Base-by-base conservation (phyloP, 2,888 invertebrate species). In the Erebia palarica region DNA sequence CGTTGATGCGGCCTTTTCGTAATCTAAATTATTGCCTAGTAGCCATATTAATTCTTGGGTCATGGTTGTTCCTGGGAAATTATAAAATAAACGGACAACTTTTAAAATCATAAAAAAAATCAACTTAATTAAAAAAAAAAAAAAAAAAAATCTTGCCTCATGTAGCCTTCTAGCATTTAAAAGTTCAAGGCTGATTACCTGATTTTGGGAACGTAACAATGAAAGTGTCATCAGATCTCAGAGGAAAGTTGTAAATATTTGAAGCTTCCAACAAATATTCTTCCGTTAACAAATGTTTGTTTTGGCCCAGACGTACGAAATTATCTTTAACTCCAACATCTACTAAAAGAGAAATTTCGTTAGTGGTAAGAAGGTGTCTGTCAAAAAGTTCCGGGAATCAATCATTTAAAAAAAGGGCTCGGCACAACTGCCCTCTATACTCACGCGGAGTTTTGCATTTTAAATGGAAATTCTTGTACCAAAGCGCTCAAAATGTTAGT, bases 11-110 rank as follows among this genome's bases (percentile, higher is more conserved):
- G 96, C 96, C 65, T 85, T 93, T 47, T 94, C 87, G 78, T 95
- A 96, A 82, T 96, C 94, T 73, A 96, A 89, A 78, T 96, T 82
- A 80, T 96, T 96, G 1, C 94, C 94, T 14, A 96, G 77, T 70
- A 96, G 80, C 96, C 96, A 96, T 0, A 96, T 94, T 79, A 96
- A 84, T 83, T 96, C 96, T 80, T 96, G 96, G 0, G 95, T 95
- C 95, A 95, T 94, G 3, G 96, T 96, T 13, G 95, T 95, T 13
- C 95, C 94, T 94, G 76, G 11, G 77, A 80, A 5, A 51, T 53
- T 27, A 27, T 27, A 27, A 27, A 27, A 27, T 27, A 27, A 27
- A 27, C 4, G 27, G 27, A 27, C 3, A 27, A 27, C 27, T 27
- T 4, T 27, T 27, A 27, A 27, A 3, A 27, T 27, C 27, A 27